phyloP scores from a whole-genome alignment of 2,797 vertebrate species.

The Ctenopoma multispine region DNA sequence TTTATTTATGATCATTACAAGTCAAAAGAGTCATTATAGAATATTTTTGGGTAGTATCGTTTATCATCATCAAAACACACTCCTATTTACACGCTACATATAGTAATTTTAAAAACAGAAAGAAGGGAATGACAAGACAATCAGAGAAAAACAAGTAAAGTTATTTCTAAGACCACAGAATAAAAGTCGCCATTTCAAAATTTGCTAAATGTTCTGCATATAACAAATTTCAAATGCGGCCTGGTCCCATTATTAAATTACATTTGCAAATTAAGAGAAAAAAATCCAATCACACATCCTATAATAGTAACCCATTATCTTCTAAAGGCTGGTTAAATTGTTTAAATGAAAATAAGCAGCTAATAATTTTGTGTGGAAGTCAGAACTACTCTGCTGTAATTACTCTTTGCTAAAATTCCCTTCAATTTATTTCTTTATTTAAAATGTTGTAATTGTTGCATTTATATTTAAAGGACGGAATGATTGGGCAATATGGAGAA shows the following conservation, averaged over 20 bases:
- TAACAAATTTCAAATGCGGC: constrained; percentile 43
- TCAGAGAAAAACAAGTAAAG: constrained; percentile 29
- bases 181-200: constrained; percentile 31
- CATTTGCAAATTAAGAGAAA: constrained; percentile 56
- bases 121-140: constrained; percentile 45
- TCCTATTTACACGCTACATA: background rate
- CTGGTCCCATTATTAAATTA: constrained; percentile 61
- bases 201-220: constrained; percentile 40
- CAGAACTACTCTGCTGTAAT: constrained; percentile 30
- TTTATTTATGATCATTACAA: constrained; percentile 28
- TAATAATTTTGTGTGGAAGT: constrained; percentile 37
- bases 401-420: constrained; percentile 29
- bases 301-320: constrained; percentile 65
- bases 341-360: constrained; percentile 48
- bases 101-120: constrained; percentile 14
- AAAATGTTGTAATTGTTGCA: background rate
- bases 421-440: background rate
- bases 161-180: constrained; percentile 32
- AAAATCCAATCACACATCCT: constrained; percentile 60
- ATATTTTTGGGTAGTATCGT: background rate
- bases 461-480: background rate
- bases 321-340: constrained; percentile 34
- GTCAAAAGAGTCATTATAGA: constrained; percentile 21
- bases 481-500: background rate
- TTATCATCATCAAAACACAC: constrained; percentile 6